A percentile compares a stretch with the other conserved stretches of the same genome.
Conservation (phyloP, 2,113 vertebrate genomes). For the Xenopus tropicalis region DNA sequence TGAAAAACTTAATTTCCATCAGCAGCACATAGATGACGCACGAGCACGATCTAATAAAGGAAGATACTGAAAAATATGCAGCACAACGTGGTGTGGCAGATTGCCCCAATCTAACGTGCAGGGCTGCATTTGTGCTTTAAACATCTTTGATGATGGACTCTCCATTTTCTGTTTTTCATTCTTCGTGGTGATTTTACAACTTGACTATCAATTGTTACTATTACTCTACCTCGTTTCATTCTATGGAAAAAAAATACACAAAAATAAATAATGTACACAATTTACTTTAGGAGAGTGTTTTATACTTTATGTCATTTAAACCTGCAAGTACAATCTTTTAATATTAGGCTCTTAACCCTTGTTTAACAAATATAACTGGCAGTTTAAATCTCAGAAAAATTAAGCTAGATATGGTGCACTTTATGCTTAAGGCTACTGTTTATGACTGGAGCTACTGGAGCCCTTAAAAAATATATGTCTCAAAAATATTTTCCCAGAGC, state of each 20-base stretch:
- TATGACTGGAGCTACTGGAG: too few species aligned
- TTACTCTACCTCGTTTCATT: slow-evolving; percentile 75
- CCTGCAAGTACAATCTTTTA: too few species aligned
- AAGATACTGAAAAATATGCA: slow-evolving; percentile 79
- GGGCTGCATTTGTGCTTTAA: slow-evolving; percentile 14
- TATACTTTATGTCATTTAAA: too few species aligned
- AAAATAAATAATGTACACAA: background rate
- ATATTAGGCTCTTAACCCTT: too few species aligned
- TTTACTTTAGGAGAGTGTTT: too few species aligned
- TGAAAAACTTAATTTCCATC: slow-evolving; percentile 87
- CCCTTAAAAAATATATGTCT: too few species aligned
- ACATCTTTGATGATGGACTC: slow-evolving; percentile 25
- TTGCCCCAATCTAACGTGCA: slow-evolving; percentile 68
- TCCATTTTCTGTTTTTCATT: slow-evolving; percentile 65
- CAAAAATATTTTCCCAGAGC: too few species aligned
- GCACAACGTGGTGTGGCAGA: slow-evolving; percentile 73
- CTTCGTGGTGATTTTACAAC: slow-evolving; percentile 52
- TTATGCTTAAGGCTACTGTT: too few species aligned
- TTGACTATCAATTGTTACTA: slow-evolving; percentile 56
- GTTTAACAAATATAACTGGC: too few species aligned
- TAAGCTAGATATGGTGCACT: too few species aligned
- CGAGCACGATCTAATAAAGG: slow-evolving; percentile 77
- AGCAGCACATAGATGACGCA: slow-evolving; percentile 78
- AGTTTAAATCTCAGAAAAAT: too few species aligned
- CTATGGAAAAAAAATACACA: slow-evolving; percentile 43